phyloP scores from a whole-genome alignment of 2,888 invertebrate species.

The Crepidodera aurea region DNA sequence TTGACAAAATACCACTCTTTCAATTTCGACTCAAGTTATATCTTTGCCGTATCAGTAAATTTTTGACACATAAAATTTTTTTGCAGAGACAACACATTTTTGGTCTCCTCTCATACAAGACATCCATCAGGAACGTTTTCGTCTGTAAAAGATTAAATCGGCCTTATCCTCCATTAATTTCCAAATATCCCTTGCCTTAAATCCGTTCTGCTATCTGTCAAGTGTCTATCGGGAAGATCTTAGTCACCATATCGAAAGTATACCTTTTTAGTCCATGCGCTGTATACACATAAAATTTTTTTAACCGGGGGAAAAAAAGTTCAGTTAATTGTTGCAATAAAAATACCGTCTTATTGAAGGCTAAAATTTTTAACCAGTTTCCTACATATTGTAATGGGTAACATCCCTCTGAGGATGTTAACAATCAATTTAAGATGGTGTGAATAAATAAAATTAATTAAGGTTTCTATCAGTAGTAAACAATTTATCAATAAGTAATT shows the following conservation, averaged over 20 bases:
- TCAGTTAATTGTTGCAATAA: no score
- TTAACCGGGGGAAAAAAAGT: no score
- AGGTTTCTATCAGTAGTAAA: no score
- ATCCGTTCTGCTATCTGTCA: conserved; percentile 24
- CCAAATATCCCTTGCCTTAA: conserved; percentile 21
- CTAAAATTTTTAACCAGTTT: no score
- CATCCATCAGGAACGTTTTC: conserved; percentile 18
- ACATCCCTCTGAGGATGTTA: no score
- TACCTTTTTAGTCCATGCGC: conserved; percentile 1
- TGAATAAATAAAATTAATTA: no score
- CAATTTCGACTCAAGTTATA: no score
- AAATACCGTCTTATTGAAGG: no score
- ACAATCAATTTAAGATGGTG: no score
- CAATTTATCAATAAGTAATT: no score
- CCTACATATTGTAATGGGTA: no score
- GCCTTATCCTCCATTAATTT: conserved; percentile 25
- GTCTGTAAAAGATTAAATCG: conserved; percentile 25
- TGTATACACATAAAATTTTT: neutral
- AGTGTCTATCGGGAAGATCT: conserved; percentile 16
- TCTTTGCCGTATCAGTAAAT: neutral
- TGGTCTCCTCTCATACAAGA: neutral
- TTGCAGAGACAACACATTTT: conserved; percentile 20
- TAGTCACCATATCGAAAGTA: neutral
- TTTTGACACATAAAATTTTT: neutral
- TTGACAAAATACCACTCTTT: no score